Base-by-base conservation (phyloP, 1,140 invertebrate genomes). In the Drosophila melanica region DNA sequence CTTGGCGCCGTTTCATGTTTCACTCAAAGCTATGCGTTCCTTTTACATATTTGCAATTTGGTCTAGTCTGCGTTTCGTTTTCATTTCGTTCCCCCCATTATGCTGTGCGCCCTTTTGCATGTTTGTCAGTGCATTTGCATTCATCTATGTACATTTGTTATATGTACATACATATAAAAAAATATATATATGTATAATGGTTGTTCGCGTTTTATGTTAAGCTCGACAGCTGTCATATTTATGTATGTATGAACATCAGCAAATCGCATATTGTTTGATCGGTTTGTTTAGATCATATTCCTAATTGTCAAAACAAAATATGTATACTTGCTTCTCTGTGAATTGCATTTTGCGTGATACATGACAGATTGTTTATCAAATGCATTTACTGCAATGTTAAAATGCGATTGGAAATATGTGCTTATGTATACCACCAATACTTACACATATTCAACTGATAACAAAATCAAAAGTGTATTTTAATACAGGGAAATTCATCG, bases 1-100 rank as follows among this genome's bases (percentile, higher is more conserved):
- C 44, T 47, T 66, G 68, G 55, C 63, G 54, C 62, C 60, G 72
- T 87, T 87, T 76, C 80, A 55, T 70, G 55, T 72, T 45, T 62
- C 67, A 63, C 53, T 79, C 51, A 67, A 67, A 37, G 50, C 14
- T 27, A 50, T 63, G 63, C 57, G 60, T 53, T 73, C 53, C 65
- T 9, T 64, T 42, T 60, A 54, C 33, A 9, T 35, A 48, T 74
- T 58, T 75, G 50, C 66, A 54, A 57, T 62, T 51, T 72, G 62
- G 59, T 44, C 42, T 54, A 65, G 51, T 58, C 16, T 42, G 18
- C 54, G 50, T 65, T 70, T 42, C 33, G 58, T 53, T 73, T 60
- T 39, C 64, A 37, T 18, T 45, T 60, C 42, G 33, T 74, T 63
- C 45, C 59, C 71, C 71, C 70, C 47, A 67, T 37, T 65, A 35